phyloP scores from a whole-genome alignment of 2,113 vertebrate genomes.

The Galeopterus variegatus region DNA sequence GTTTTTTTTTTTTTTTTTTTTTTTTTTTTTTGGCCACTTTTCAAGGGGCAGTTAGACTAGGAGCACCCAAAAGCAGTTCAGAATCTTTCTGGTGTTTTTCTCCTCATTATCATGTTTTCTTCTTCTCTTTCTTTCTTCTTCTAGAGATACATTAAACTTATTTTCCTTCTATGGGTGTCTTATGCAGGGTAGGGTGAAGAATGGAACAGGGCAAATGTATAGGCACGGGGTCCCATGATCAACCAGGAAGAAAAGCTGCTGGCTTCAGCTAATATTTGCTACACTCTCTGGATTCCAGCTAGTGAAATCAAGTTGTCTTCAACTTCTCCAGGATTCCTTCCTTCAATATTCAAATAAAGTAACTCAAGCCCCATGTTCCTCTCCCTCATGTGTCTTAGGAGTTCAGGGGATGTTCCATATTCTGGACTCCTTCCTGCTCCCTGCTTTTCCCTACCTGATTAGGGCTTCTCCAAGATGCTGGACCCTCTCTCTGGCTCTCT shows the following conservation, averaged over 20 bases:
- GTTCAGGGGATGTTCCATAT: not conserved
- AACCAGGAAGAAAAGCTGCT: not conserved
- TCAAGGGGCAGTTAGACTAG: not conserved
- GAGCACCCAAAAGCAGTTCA: not conserved
- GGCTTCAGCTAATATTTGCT: not conserved
- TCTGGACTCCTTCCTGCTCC: not conserved
- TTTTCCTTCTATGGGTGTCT: not conserved
- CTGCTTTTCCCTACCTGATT: not conserved
- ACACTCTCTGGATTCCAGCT: not conserved
- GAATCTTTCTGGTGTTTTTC: conserved; percentile 5
- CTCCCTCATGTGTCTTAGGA: not conserved
- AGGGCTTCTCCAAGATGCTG: not conserved
- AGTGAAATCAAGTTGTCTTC: not conserved
- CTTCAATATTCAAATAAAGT: not conserved
- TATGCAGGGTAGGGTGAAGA: not conserved
- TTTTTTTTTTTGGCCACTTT: not conserved
- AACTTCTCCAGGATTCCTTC: not conserved
- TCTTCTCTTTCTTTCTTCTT: not conserved
- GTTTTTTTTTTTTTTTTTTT: not conserved
- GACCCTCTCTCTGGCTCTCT: not conserved
- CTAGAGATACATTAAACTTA: not conserved
- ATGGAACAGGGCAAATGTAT: not conserved
- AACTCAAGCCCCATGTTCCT: not conserved
- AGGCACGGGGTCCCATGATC: not conserved
- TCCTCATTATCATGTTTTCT: not conserved